Conservation (phyloP, 1,140 invertebrate genomes). For the Eriosoma lanigerum region DNA sequence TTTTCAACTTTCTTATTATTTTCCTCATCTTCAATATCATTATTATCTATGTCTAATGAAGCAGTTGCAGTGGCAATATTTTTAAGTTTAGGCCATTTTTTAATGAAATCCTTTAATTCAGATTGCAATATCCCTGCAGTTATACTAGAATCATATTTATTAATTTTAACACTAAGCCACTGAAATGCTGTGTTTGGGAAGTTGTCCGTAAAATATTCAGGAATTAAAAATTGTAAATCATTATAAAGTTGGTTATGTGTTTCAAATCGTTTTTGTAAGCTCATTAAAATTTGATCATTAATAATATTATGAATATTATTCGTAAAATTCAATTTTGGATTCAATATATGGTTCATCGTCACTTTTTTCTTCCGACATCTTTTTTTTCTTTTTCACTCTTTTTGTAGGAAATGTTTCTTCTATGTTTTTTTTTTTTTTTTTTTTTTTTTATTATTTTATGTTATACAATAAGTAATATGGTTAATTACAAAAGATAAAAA, state of each 20-base stretch:
- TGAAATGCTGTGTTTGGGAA: neutral
- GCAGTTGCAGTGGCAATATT: neutral
- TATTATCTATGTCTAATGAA: neutral
- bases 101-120: neutral
- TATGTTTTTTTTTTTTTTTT: too few species aligned
- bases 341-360: neutral
- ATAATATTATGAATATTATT: neutral
- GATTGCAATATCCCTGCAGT: neutral
- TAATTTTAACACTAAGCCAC: neutral
- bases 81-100: neutral
- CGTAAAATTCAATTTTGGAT: neutral
- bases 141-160: neutral
- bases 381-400: conserved; percentile 3
- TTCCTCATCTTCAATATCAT: neutral
- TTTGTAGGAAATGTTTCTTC: neutral
- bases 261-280: conserved; percentile 1
- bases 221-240: neutral
- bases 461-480: too few species aligned
- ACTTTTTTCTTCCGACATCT: neutral
- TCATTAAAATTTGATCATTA: neutral
- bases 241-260: neutral
- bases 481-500: too few species aligned
- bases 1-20: too few species aligned
- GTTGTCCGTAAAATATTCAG: neutral
- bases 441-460: too few species aligned